Conservation (phyloP, 2,113 vertebrate species). For the Melanerpes formicivorus region DNA sequence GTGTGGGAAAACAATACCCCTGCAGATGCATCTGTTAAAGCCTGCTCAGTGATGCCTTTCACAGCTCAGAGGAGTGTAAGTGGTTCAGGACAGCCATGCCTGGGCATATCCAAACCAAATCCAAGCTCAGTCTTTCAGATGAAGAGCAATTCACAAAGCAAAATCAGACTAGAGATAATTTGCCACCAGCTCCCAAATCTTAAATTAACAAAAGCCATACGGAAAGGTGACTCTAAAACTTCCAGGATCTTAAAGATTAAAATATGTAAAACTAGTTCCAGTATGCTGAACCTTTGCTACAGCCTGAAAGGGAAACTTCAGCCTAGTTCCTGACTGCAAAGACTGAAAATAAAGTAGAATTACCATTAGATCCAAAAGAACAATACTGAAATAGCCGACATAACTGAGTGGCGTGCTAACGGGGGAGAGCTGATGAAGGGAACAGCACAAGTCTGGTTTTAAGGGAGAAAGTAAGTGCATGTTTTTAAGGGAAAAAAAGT, state of each 20-base stretch:
- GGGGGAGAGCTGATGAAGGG: too few species aligned
- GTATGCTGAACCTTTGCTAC: background rate
- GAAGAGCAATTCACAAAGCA: background rate
- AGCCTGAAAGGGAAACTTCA: too few species aligned
- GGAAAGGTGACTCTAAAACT: background rate
- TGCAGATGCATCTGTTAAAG: fast-evolving
- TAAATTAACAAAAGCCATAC: too few species aligned
- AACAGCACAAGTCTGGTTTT: too few species aligned
- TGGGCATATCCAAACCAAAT: background rate
- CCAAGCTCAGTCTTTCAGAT: background rate
- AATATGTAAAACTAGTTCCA: background rate
- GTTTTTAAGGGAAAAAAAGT: too few species aligned
- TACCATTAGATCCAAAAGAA: too few species aligned
- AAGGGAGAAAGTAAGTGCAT: too few species aligned
- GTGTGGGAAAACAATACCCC: background rate
- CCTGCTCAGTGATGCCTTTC: background rate
- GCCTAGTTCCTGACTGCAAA: too few species aligned
- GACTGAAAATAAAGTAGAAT: too few species aligned
- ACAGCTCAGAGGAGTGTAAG: fast-evolving
- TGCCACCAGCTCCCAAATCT: background rate
- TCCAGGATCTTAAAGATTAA: background rate
- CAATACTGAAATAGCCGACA: too few species aligned
- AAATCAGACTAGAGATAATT: background rate
- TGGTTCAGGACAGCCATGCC: background rate
- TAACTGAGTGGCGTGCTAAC: too few species aligned